These are phyloP conservation scores for Phalanger gymnotis DNA, from an alignment of 2,797 vertebrate species.

Conservation along the genomic window DNA sequence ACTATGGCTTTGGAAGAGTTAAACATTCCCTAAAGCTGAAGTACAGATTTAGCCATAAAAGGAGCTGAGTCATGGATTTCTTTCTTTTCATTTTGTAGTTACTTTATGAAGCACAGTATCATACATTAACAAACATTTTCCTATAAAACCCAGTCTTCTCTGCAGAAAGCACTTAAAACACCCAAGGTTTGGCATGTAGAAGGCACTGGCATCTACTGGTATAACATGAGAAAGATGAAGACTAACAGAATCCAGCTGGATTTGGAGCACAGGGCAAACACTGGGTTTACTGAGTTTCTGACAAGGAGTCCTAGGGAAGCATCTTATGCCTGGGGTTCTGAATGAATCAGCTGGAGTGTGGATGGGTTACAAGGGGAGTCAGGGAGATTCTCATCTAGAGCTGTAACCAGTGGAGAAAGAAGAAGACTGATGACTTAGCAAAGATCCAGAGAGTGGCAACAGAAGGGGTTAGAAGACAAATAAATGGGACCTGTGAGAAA, in stretches of 20 bases:
- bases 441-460: neutral
- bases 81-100: slow-evolving; percentile 44
- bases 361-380: neutral
- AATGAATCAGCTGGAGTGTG: neutral
- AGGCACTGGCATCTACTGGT: slow-evolving; percentile 61
- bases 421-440: neutral
- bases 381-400: neutral
- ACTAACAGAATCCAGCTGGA: slow-evolving; percentile 59
- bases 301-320: neutral
- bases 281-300: neutral
- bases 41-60: slow-evolving; percentile 63
- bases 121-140: slow-evolving; percentile 57
- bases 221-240: slow-evolving; percentile 57
- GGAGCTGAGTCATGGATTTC: slow-evolving; percentile 64
- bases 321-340: neutral
- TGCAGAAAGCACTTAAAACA: slow-evolving; percentile 59
- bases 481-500: neutral
- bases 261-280: slow-evolving; percentile 50
- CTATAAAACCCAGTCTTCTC: slow-evolving; percentile 52
- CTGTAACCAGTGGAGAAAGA: neutral
- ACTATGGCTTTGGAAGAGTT: neutral
- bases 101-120: slow-evolving; percentile 67
- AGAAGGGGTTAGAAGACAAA: neutral
- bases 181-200: slow-evolving; percentile 11
- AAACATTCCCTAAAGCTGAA: slow-evolving; percentile 5